Percentiles rank a stretch among this genome's conserved stretches.
Conservation (phyloP, 2,797 vertebrate species). For the Siniperca scherzeri region DNA sequence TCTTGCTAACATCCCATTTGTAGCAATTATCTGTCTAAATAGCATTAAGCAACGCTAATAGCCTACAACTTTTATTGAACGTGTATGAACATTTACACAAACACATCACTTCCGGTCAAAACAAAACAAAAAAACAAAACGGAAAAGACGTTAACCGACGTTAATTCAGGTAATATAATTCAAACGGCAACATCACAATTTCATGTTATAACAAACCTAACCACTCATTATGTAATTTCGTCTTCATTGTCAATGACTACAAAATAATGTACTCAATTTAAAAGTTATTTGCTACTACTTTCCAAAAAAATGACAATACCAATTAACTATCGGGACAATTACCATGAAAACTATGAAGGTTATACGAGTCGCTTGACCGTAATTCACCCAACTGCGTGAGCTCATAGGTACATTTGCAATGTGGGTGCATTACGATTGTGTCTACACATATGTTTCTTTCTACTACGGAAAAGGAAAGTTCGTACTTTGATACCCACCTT, state of each 20-base stretch:
- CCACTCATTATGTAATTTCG: accelerated
- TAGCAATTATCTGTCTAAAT: neutral
- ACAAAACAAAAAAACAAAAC: neutral
- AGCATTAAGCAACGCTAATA: neutral
- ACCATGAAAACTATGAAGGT: constrained; percentile 25
- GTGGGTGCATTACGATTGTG: neutral
- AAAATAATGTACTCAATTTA: too few relatives aligned
- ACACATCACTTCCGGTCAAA: constrained; percentile 36
- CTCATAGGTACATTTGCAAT: neutral
- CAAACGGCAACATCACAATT: neutral
- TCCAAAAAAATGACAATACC: neutral
- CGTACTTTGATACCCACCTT: constrained; percentile 22
- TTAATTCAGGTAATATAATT: neutral
- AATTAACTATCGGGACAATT: neutral
- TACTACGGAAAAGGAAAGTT: accelerated
- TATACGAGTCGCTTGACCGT: neutral
- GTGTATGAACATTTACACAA: neutral
- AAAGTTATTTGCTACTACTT: neutral
- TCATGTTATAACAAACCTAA: accelerated
- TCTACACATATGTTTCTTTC: neutral
- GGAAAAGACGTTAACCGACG: neutral
- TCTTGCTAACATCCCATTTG: neutral
- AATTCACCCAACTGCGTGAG: neutral
- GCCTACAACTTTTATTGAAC: constrained; percentile 36
- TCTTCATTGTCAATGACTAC: neutral